Evolutionary conservation across 2,113 vertebrate species (phyloP).

Genomic region (Hemibates koningsi): DNA sequence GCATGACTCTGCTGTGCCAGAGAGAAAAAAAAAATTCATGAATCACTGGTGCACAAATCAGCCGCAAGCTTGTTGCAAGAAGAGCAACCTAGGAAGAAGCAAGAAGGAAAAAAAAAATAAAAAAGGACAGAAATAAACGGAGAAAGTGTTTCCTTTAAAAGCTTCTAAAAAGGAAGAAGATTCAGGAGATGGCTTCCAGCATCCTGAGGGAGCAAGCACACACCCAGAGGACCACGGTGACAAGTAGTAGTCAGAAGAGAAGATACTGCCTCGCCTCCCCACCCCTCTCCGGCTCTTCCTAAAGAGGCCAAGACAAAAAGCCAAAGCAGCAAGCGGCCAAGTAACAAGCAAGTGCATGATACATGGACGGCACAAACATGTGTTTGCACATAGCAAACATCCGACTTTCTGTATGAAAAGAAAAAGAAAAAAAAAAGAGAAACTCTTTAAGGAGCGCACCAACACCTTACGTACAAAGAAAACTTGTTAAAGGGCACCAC

Average conservation of each 20-base stretch:
- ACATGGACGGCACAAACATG: neutral
- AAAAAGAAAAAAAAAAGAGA: neutral
- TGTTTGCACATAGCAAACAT: neutral
- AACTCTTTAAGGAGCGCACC: neutral
- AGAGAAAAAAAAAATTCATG: constrained; percentile 45
- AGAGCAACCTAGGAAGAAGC: constrained; percentile 6
- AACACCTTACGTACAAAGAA: neutral
- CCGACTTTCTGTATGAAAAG: neutral
- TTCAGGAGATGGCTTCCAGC: constrained; percentile 33
- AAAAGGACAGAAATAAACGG: constrained; percentile 22
- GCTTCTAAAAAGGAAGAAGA: constrained; percentile 4
- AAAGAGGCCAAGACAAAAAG: constrained; percentile 21
- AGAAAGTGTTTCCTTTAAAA: constrained; percentile 51
- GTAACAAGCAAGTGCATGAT: neutral
- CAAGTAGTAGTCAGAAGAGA: constrained; percentile 17
- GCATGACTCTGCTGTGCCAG: constrained; percentile 46
- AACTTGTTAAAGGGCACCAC: neutral
- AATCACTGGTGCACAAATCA: constrained; percentile 63
- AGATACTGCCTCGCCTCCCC: neutral
- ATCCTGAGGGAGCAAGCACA: constrained; percentile 6
- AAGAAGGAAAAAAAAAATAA: neutral
- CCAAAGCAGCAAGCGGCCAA: neutral
- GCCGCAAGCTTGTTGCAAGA: constrained; percentile 40
- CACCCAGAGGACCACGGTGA: constrained; percentile 11
- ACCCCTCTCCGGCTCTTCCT: neutral